phyloP scores from a whole-genome alignment of 2,888 invertebrate species.

The Aleiodes leptofemur region DNA sequence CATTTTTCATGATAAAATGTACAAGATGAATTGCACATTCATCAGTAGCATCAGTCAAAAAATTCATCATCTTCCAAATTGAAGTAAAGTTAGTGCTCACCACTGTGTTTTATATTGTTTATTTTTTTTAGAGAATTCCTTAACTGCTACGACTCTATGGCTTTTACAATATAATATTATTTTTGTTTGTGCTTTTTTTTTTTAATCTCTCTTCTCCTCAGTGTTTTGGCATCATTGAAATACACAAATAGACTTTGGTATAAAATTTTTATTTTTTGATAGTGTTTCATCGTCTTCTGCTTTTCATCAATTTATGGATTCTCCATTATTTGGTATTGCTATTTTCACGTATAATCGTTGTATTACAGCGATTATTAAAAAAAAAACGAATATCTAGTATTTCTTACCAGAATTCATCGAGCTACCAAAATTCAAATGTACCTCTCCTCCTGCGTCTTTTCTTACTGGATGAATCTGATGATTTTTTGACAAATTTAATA shows the following conservation, averaged over 20 bases:
- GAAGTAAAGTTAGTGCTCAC: neutral
- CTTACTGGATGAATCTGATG: conserved; percentile 82
- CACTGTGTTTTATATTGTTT: neutral
- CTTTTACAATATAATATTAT: conserved; percentile 67
- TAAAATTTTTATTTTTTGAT: conserved; percentile 73
- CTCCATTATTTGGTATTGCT: conserved; percentile 41
- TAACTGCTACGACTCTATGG: conserved; percentile 63
- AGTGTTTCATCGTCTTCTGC: conserved; percentile 75
- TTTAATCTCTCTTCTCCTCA: conserved; percentile 58
- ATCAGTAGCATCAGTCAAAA: conserved; percentile 16
- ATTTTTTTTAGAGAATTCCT: conserved; percentile 47
- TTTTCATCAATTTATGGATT: conserved; percentile 53
- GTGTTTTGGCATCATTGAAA: conserved; percentile 80
- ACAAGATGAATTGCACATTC: conserved; percentile 15
- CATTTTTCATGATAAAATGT: conserved; percentile 1
- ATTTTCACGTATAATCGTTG: conserved; percentile 20
- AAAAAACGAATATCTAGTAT: neutral
- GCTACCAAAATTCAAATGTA: conserved; percentile 76
- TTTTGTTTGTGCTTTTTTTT: conserved; percentile 47
- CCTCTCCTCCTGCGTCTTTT: conserved; percentile 85
- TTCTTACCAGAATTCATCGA: conserved; percentile 72
- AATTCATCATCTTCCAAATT: neutral
- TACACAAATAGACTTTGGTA: conserved; percentile 82
- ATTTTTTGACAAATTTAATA: conserved; percentile 91
- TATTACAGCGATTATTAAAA: conserved; percentile 37